Evolutionary conservation across 1,140 invertebrate species (phyloP), one percentile per base, ranked within the genome.

Genomic region (Zaprionus taronus): DNA sequence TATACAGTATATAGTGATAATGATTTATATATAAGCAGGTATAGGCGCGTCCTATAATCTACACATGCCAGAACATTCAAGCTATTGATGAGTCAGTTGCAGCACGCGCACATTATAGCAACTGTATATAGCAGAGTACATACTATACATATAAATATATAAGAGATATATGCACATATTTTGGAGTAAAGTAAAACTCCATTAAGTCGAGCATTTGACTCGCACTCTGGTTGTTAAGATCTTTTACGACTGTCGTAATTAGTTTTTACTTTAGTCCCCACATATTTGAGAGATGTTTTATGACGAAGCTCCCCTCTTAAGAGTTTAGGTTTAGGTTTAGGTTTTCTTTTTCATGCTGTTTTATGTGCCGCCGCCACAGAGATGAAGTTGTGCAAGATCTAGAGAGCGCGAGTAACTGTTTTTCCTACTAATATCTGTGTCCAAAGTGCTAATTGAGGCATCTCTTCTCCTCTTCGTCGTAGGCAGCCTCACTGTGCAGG

Each of bases 381-480:
- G 20, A 51, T 51, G 9, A 12, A 51, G 47, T 22, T 22, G 47
- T 22, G 20, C 20, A 12, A 26, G 4, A 34, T 34, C 22, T 55
- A 63, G 15, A 22, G 68, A 28, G 77, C n/a, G 55, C 56, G n/a
- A n/a, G 78, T 84, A 84, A 84, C 84, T 83, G 78, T 89, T 79
- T 81, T 89, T 76, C 73, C 72, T 61, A 84, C 85, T 89, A 89
- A 90, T 89, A 89, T 84, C 78, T 90, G 84, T 89, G 79, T 90
- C 84, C 85, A 90, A 89, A 89, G 84, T 87, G 81, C 84, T 89
- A 89, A 89, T 90, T 89, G 84, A 83, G 89, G 85, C 85, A 71
- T 71, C 84, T 79, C 31, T 61, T 79, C 31, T 61, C 4, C 47
- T 20, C 44, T 47, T 79, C 55, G 22, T 31, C n/a, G 2, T n/a